Evolutionary conservation across 2,888 invertebrate genomes (phyloP).

Genomic region (Plutella xylostella): DNA sequence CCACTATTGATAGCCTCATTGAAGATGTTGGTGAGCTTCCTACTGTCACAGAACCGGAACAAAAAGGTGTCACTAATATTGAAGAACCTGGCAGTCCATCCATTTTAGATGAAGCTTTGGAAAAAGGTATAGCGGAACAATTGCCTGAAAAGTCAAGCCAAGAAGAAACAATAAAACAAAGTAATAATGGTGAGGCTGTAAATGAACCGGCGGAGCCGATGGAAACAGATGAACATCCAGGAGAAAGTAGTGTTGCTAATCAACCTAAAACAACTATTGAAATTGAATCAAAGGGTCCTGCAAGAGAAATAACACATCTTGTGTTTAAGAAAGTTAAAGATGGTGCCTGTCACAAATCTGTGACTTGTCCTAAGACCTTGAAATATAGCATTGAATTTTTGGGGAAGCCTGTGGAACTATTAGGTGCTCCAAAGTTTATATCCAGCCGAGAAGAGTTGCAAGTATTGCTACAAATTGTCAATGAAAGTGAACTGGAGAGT

Average conservation of each 20-base stretch:
- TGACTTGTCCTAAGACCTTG: conserved; percentile 55
- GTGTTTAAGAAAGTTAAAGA: conserved; percentile 47
- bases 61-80: not conserved
- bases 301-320: conserved; percentile 32
- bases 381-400: conserved; percentile 52
- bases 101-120: conserved; percentile 47
- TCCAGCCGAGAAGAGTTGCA: conserved; percentile 55
- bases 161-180: conserved; percentile 11
- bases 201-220: conserved; percentile 21
- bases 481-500: conserved; percentile 53
- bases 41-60: not conserved
- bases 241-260: too few species aligned
- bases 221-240: conserved; percentile 12
- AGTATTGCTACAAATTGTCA: conserved; percentile 62
- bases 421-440: conserved; percentile 61
- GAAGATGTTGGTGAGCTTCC: not conserved
- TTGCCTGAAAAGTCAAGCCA: conserved; percentile 25
- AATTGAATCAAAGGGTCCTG: not conserved
- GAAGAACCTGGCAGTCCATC: conserved; percentile 43
- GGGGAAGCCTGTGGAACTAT: conserved; percentile 49
- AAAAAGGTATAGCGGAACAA: conserved; percentile 48
- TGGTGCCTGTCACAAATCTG: conserved; percentile 43
- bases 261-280: not conserved
- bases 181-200: conserved; percentile 10
- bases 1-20: conserved; percentile 27